Evolutionary conservation across 2,113 vertebrate genomes (phyloP), one percentile per base, ranked within the genome.

Genomic region (Clarias gariepinus): DNA sequence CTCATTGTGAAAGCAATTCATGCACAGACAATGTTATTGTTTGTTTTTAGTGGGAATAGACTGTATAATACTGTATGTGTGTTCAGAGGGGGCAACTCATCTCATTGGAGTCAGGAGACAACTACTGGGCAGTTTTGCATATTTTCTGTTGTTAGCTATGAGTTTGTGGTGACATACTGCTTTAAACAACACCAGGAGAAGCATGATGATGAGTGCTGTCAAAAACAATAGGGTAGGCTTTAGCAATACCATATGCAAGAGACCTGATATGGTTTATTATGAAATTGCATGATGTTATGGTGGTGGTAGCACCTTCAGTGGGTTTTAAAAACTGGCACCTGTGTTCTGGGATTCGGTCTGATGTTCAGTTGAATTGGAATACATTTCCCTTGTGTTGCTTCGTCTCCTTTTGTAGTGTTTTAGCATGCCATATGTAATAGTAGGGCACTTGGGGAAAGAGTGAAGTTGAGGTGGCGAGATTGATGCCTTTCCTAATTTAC

Each of bases 111-210:
- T 30, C 3, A 16, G 28, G 28, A 33, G 77, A 33, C 77, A 58
- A 58, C 55, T 58, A 80, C 33, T 80, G 55, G n/a, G 77, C 28
- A 58, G 28, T 58, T 80, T 58, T 80, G 28, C 77, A 33, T 36
- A 13, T 79, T 10, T 58, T 79, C 77, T 36, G 77, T 80, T 80
- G 76, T 79, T 19, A 80, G 28, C 9, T 30, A 4, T 79, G 28
- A 80, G 77, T 21, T 80, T 80, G 10, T 80, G 53, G 30, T 33
- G 77, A 60, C 21, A 23, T 80, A 58, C 2, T 79, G 28, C 55
- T 60, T 28, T 21, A 60, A n/a, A 28, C 10, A 2, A 0, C 33
- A 21, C 28, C 28, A 60, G 77, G 15, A 55, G 33, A 80, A 19
- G 28, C n/a, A 33, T 80, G 77, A 21, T 12, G n/a, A 79, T n/a